Evolutionary conservation across 2,797 vertebrate species (phyloP).

Genomic region (Chaetophractus vellerosus): DNA sequence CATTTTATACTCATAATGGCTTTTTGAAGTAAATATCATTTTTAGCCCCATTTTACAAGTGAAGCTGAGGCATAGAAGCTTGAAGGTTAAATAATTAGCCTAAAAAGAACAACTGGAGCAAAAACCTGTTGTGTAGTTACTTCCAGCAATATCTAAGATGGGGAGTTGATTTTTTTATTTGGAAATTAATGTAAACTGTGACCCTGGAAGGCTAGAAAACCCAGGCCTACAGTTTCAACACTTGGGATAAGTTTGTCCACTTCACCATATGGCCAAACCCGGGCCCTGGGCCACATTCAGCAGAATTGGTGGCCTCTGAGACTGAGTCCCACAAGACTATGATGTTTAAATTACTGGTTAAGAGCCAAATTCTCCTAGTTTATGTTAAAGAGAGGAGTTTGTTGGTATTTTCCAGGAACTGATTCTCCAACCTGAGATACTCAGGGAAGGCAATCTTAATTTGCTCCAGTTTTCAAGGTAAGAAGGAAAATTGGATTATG

Average conservation of each 20-base stretch:
- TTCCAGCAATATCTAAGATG: background rate
- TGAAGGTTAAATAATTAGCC: background rate
- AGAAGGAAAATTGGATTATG: background rate
- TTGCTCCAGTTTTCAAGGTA: background rate
- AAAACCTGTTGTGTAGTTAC: background rate
- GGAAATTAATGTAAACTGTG: background rate
- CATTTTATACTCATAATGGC: background rate
- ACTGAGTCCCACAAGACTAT: background rate
- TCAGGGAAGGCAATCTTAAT: background rate
- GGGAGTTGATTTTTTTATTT: background rate
- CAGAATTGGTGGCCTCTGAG: background rate
- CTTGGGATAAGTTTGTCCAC: background rate
- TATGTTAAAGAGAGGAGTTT: background rate
- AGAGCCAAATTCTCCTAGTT: conserved; percentile 34
- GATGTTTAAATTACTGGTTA: background rate
- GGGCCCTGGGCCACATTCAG: background rate
- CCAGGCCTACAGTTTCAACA: background rate
- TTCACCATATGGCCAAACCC: background rate
- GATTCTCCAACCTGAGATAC: background rate
- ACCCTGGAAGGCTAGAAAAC: background rate
- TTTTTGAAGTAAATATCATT: background rate
- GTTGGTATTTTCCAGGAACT: background rate
- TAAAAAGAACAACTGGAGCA: background rate
- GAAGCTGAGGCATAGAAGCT: background rate
- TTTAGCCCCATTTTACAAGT: background rate